A percentile compares a stretch with the other conserved stretches of the same genome.
Evolutionary conservation across 2,888 invertebrate genomes (phyloP).

Genomic region (Glyphotaelius pellucidus): DNA sequence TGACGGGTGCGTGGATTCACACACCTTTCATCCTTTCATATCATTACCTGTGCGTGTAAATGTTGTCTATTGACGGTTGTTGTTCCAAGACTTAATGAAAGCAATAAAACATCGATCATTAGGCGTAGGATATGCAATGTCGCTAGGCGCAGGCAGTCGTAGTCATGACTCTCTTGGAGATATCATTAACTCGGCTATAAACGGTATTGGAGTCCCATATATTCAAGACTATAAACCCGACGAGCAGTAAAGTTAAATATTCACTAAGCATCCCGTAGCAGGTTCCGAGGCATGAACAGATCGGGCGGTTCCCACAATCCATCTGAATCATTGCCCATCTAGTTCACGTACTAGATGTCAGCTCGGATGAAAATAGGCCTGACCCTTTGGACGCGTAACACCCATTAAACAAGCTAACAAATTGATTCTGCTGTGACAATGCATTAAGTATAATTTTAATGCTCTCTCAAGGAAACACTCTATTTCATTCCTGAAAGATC

Average conservation of each 20-base stretch:
- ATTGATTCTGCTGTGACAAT: neutral
- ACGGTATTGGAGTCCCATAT: slow-evolving; percentile 26
- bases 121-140: slow-evolving; percentile 17
- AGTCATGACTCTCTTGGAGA: slow-evolving; percentile 10
- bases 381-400: slow-evolving; percentile 1
- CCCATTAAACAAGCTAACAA: neutral
- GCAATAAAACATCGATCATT: slow-evolving; percentile 19
- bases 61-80: neutral
- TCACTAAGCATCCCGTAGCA: slow-evolving; percentile 50
- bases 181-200: slow-evolving; percentile 43
- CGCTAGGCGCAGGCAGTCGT: neutral
- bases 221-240: slow-evolving; percentile 22
- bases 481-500: neutral
- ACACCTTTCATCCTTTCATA: neutral
- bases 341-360: slow-evolving; percentile 41
- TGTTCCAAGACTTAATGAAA: slow-evolving; percentile 9
- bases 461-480: neutral
- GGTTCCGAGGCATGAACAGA: slow-evolving; percentile 41
- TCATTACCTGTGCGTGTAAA: neutral
- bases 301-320: slow-evolving; percentile 47
- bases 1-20: neutral
- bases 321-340: slow-evolving; percentile 47
- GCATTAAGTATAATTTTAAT: neutral
- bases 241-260: slow-evolving; percentile 44
- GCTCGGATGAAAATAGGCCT: slow-evolving; percentile 31